Percentiles rank a stretch among this genome's conserved stretches.
phyloP scores from a whole-genome alignment of 2,888 invertebrate species.

The Poecilobothrus nobilitatus region DNA sequence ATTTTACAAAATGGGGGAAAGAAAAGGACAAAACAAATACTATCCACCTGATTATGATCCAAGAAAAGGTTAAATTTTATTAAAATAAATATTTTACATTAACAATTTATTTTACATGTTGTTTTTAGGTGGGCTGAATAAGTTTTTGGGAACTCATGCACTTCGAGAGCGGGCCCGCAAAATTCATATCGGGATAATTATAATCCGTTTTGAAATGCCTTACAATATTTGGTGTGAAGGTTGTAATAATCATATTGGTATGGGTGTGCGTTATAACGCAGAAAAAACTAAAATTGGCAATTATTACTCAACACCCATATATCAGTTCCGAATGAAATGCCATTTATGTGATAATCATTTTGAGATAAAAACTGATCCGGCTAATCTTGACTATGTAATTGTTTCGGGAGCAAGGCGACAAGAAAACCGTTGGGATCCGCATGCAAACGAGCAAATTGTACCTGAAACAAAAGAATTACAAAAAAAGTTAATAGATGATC shows the following conservation, averaged over 20 bases:
- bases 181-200: slow-evolving; percentile 80
- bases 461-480: slow-evolving; percentile 87
- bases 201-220: slow-evolving; percentile 92
- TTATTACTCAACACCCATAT: slow-evolving; percentile 96
- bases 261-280: slow-evolving; percentile 97
- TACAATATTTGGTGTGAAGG: slow-evolving; percentile 99
- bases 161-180: slow-evolving; percentile 93
- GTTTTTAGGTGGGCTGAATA: slow-evolving; percentile 63
- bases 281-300: slow-evolving; percentile 91
- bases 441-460: slow-evolving; percentile 87
- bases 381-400: slow-evolving; percentile 92
- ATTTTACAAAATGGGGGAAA: slow-evolving; percentile 75
- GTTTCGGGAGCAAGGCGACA: slow-evolving; percentile 91
- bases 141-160: slow-evolving; percentile 90
- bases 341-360: slow-evolving; percentile 93
- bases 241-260: slow-evolving; percentile 96
- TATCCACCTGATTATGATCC: slow-evolving; percentile 99
- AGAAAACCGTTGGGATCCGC: slow-evolving; percentile 97
- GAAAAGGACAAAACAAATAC: slow-evolving; percentile 95
- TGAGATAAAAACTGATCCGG: slow-evolving; percentile 97
- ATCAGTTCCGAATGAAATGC: slow-evolving; percentile 98
- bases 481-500: slow-evolving; percentile 83
- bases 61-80: slow-evolving; percentile 55
- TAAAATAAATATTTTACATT: not conserved
- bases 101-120: not conserved